phyloP scores from a whole-genome alignment of 2,113 vertebrate genomes.

The Leucoraja erinaceus region DNA sequence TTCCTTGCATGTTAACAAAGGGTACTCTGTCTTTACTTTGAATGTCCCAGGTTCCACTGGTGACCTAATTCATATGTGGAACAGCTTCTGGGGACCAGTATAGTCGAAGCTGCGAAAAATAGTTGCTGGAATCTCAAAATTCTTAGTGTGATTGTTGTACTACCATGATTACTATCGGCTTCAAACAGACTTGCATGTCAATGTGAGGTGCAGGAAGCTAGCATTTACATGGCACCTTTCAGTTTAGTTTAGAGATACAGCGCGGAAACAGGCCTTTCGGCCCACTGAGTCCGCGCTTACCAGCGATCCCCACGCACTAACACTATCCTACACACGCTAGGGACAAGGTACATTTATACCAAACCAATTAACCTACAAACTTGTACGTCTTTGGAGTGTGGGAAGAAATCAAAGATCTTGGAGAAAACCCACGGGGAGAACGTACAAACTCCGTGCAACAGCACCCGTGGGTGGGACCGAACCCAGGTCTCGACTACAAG shows the following conservation, averaged over 20 bases:
- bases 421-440: too few species aligned
- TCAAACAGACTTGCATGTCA: neutral
- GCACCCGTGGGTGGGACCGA: too few species aligned
- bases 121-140: neutral
- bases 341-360: too few species aligned
- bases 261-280: accelerated
- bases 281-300: too few species aligned
- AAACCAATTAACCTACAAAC: too few species aligned
- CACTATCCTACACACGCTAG: too few species aligned
- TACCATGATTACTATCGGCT: neutral
- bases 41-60: neutral
- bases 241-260: neutral
- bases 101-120: neutral
- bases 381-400: too few species aligned
- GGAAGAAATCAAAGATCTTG: too few species aligned
- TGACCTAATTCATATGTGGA: neutral
- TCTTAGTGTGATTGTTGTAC: neutral
- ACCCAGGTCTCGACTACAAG: too few species aligned
- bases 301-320: too few species aligned
- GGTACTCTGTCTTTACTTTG: neutral
- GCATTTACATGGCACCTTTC: neutral
- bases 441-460: too few species aligned
- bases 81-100: neutral
- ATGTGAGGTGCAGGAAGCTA: neutral
- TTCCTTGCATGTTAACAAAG: neutral